phyloP scores from a whole-genome alignment of 2,797 vertebrate genomes.

The Lepilemur ruficaudatus region DNA sequence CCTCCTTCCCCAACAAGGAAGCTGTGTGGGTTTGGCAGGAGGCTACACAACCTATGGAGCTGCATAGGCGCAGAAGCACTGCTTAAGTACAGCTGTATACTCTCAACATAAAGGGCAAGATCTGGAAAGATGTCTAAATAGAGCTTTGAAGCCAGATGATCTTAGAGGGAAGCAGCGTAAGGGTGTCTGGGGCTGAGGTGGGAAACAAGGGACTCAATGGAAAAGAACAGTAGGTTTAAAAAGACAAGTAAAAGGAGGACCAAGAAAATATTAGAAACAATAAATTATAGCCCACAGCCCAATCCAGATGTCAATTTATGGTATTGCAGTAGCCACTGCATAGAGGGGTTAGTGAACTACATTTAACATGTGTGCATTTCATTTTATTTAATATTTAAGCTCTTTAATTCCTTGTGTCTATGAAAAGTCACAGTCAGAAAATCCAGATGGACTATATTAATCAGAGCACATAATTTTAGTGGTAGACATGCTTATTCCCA shows the following conservation, averaged over 20 bases:
- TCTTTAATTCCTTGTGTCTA: conserved; percentile 66
- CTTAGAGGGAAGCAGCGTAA: neutral
- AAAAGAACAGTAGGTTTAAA: neutral
- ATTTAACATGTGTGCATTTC: conserved; percentile 48
- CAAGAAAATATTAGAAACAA: conserved; percentile 1
- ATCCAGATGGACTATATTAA: conserved; percentile 73
- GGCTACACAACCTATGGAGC: neutral
- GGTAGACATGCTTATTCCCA: conserved; percentile 53
- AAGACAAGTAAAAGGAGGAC: neutral
- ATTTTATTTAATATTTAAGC: conserved; percentile 54
- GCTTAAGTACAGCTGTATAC: too few species aligned
- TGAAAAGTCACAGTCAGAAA: conserved; percentile 66
- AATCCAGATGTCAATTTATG: conserved; percentile 10
- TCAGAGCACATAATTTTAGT: conserved; percentile 60
- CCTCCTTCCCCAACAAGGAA: neutral
- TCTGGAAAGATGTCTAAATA: neutral
- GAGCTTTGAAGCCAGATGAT: neutral
- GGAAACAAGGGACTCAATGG: neutral
- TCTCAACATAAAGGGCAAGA: neutral
- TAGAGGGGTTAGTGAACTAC: conserved; percentile 31
- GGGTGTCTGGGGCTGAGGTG: neutral
- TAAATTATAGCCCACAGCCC: neutral
- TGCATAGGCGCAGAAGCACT: neutral
- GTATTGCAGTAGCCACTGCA: conserved; percentile 1
- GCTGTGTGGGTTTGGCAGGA: neutral